phyloP scores from a whole-genome alignment of 2,113 vertebrate genomes.

The Engystomops pustulosus region DNA sequence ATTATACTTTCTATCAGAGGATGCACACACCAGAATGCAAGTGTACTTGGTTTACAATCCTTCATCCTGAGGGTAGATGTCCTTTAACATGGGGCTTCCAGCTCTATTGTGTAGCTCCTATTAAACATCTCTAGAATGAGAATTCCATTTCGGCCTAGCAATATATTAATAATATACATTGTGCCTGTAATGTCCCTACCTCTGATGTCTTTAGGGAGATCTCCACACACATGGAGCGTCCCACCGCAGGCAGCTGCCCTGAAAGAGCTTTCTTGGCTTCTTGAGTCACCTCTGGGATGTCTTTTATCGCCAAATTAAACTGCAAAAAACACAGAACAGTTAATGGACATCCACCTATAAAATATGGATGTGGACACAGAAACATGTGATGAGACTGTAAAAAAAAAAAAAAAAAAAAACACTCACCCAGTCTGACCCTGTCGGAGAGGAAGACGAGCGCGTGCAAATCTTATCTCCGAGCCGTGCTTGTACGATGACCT shows the following conservation, averaged over 20 bases:
- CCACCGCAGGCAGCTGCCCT: constrained; percentile 91
- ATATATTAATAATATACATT: too few species aligned
- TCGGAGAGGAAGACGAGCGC: constrained; percentile 94
- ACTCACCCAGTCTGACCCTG: constrained; percentile 97
- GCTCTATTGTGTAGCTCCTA: too few species aligned
- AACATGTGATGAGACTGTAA: too few species aligned
- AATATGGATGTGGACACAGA: constrained; percentile 10
- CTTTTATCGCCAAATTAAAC: constrained; percentile 99
- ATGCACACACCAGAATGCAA: too few species aligned
- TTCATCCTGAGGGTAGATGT: too few species aligned
- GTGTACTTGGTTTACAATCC: too few species aligned
- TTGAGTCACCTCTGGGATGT: constrained; percentile 98
- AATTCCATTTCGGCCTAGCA: too few species aligned
- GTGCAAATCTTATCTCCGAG: constrained; percentile 97
- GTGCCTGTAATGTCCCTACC: constrained; percentile 71
- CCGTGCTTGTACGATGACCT: constrained; percentile 97
- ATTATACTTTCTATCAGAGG: too few species aligned
- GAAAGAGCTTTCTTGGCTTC: constrained; percentile 97
- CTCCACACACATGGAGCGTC: constrained; percentile 97
- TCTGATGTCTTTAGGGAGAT: constrained; percentile 98
- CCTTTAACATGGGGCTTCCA: too few species aligned
- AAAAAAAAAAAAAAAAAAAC: too few species aligned
- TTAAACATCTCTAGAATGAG: too few species aligned
- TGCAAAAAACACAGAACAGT: constrained; percentile 68
- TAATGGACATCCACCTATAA: background rate